Evolutionary conservation across 2,113 vertebrate genomes (phyloP), one percentile per base, ranked within the genome.

Genomic region (Pteropus alecto): DNA sequence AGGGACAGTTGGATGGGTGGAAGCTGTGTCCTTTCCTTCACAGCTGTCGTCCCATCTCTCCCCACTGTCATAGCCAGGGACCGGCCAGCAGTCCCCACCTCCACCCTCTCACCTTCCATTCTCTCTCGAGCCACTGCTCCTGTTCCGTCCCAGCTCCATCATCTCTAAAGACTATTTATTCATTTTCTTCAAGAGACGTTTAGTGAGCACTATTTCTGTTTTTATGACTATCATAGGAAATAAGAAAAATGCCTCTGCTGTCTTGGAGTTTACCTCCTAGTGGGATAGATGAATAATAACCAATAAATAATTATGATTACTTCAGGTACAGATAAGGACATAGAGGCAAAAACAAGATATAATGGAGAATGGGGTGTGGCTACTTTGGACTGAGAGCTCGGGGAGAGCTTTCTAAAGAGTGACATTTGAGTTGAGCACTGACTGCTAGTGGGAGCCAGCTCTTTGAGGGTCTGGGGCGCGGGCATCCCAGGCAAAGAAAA

Each of bases 1-100:
- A 76, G 15, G 33, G 33, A 60, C 11, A 10, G 16, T 2, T 1
- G n/a, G 65, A 19, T 2, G 5, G 63, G 58, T 2, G 0, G 22
- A 68, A 63, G 22, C 65, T 7, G 13, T 13, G 9, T 48, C 54
- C n/a, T 84, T 58, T 73, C 58, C 54, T 63, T 60, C 51, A 14
- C 7, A 41, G 30, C 41, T 35, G 10, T 21, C 5, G 18, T 24
- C 33, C 74, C 22, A 1, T 5, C 19, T 76, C 10, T 28, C 48
- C 38, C 60, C 2, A 1, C 14, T 0, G 0, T 61, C 46, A 8
- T 2, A 15, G 74, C 22, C 30, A 61, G 78, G 81, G 41, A 12
- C 33, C 4, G 85, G 12, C 5, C 41, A 0, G 15, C 7, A 30
- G 8, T 19, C 13, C 43, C 19, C 5, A 2, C 61, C 24, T 26